Percentiles rank a stretch among this genome's conserved stretches.
phyloP scores from a whole-genome alignment of 2,113 vertebrate species.

The Laterallus jamaicensis region DNA sequence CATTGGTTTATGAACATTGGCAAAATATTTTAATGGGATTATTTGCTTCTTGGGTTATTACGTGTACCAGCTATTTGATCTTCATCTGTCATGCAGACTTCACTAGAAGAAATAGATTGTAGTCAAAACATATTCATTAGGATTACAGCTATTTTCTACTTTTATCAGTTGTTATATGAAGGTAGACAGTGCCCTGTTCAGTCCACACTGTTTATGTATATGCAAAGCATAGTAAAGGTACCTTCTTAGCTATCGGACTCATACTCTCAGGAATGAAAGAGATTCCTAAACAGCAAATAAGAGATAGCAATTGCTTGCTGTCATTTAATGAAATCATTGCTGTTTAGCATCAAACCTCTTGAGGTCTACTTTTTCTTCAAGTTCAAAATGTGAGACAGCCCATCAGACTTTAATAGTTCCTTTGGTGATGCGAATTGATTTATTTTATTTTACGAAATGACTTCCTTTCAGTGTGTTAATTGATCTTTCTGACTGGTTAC shows the following conservation, averaged over 20 bases:
- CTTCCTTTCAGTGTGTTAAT: not conserved
- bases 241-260: not conserved
- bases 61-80: not conserved
- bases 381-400: not conserved
- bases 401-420: not conserved
- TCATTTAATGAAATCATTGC: not conserved
- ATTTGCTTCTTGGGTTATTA: not conserved
- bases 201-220: not conserved
- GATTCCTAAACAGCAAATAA: not conserved
- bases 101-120: not conserved
- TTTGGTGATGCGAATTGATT: not conserved
- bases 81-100: not conserved
- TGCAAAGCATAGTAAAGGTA: not conserved
- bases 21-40: constrained; percentile 37
- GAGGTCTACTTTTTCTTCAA: not conserved
- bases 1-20: not conserved
- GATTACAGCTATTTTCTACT: not conserved
- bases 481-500: not conserved
- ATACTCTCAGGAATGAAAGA: not conserved
- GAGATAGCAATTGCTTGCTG: not conserved
- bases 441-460: not conserved
- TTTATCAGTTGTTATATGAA: not conserved
- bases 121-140: not conserved
- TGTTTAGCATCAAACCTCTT: not conserved
- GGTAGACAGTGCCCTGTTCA: not conserved